Conservation (phyloP, 2,113 vertebrate genomes). For the Myocastor coypus region DNA sequence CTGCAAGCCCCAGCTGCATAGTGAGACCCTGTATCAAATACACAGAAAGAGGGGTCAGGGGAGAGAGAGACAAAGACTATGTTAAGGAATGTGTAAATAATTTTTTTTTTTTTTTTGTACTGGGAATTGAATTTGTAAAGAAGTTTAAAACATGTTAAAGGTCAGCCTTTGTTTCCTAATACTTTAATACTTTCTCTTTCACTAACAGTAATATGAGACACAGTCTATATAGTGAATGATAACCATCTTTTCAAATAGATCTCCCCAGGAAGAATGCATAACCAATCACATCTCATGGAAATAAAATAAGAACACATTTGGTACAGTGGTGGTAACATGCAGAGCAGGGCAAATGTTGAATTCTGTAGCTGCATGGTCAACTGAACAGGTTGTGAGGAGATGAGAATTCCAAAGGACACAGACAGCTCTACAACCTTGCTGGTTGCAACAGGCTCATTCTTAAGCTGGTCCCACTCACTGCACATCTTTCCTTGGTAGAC, state of each 20-base stretch:
- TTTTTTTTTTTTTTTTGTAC: no score
- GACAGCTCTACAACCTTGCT: neutral
- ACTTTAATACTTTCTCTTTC: neutral
- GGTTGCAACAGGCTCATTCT: neutral
- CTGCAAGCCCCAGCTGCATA: no score
- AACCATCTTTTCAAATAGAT: neutral
- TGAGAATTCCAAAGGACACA: neutral
- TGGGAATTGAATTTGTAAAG: neutral
- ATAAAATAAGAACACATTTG: neutral
- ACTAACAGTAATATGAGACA: neutral
- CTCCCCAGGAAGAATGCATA: no score
- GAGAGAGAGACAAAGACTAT: conserved; percentile 10
- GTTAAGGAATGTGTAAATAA: neutral
- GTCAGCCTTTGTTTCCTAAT: neutral
- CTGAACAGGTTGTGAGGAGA: neutral
- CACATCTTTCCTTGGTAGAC: neutral
- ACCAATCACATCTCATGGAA: neutral
- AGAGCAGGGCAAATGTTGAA: neutral
- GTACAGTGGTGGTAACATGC: neutral
- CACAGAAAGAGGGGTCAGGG: no score
- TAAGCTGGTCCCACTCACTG: neutral
- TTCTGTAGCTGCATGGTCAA: neutral
- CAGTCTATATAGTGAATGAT: neutral
- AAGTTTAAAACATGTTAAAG: neutral
- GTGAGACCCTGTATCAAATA: no score